phyloP scores from a whole-genome alignment of 2,888 invertebrate species.

The Linnaemya tessellans region DNA sequence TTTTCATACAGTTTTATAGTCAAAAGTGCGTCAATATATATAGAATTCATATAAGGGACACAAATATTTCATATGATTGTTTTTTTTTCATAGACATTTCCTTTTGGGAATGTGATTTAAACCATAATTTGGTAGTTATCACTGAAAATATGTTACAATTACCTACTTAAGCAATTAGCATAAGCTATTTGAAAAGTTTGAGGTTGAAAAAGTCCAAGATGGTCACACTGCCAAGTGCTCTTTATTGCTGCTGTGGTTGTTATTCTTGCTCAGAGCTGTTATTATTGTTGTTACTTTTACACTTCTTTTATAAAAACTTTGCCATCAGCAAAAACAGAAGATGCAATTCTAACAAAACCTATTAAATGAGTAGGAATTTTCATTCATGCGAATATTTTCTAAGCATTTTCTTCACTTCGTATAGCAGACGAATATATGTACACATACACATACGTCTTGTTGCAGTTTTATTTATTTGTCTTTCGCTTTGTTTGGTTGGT shows the following conservation, averaged over 20 bases:
- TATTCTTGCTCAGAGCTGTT: slow-evolving; percentile 20
- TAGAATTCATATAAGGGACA: too few species aligned
- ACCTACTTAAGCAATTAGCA: too few species aligned
- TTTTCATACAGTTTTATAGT: too few species aligned
- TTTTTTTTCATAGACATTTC: too few species aligned
- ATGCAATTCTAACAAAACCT: slow-evolving; percentile 37
- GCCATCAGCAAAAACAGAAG: slow-evolving; percentile 28
- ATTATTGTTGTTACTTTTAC: slow-evolving; percentile 45
- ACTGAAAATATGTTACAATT: too few species aligned
- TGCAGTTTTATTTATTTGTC: slow-evolving; percentile 27
- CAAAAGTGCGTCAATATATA: too few species aligned
- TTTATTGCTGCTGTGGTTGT: slow-evolving; percentile 8
- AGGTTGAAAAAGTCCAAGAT: too few species aligned
- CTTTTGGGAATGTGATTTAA: too few species aligned
- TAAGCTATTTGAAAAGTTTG: too few species aligned
- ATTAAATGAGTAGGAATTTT: slow-evolving; percentile 61
- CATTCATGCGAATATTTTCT: slow-evolving; percentile 70
- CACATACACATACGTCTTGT: slow-evolving; percentile 7
- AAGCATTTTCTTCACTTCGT: slow-evolving; percentile 38
- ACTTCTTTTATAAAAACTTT: slow-evolving; percentile 57
- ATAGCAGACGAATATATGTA: background rate
- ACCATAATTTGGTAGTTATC: too few species aligned
- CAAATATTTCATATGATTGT: too few species aligned
- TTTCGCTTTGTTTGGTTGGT: slow-evolving; percentile 44
- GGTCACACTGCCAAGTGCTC: too few species aligned